Evolutionary conservation across 2,797 vertebrate genomes (phyloP), one percentile per base, ranked within the genome.

Genomic region (Xiphophorus birchmanni): DNA sequence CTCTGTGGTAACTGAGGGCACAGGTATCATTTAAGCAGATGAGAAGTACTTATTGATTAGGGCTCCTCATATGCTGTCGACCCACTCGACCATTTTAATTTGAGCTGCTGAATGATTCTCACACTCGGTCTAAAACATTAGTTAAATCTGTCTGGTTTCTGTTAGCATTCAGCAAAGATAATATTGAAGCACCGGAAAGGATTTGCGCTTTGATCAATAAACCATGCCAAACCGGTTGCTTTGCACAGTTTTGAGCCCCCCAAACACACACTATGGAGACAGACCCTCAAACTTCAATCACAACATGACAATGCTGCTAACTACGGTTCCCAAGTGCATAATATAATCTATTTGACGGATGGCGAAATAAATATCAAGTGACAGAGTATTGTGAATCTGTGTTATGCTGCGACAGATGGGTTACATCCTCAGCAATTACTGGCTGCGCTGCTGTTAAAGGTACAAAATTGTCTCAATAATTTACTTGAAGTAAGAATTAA

Each of bases 381-480:
- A 88, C 88, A 91, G 76, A 72, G 73, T 67, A 29, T 84, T 85
- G 75, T 71, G 82, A 83, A 74, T 79, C 79, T 65, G 88, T 67
- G 10, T 85, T 86, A 88, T 83, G 80, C 78, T 69, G 77, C 89
- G 86, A 92, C 82, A 90, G 93, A 92, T 91, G 83, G 86, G 72
- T 87, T 76, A 86, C 80, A 88, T 91, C 82, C 82, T 76, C 76
- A 78, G 79, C 77, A 86, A 92, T 94, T 89, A 93, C 82, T 91
- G 89, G 91, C 88, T 84, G 82, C 78, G 76, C 87, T 88, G 78
- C 75, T 90, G 83, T 88, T 81, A 87, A 79, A 91, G 60, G 80
- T 85, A 83, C 81, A 90, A 83, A 71, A 84, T 85, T 48, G 83
- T 76, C 81, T 89, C 81, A 80, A 74, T 91, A 75, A 82, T 76